Conservation (phyloP, 2,113 vertebrate species). For the Natator depressus region DNA sequence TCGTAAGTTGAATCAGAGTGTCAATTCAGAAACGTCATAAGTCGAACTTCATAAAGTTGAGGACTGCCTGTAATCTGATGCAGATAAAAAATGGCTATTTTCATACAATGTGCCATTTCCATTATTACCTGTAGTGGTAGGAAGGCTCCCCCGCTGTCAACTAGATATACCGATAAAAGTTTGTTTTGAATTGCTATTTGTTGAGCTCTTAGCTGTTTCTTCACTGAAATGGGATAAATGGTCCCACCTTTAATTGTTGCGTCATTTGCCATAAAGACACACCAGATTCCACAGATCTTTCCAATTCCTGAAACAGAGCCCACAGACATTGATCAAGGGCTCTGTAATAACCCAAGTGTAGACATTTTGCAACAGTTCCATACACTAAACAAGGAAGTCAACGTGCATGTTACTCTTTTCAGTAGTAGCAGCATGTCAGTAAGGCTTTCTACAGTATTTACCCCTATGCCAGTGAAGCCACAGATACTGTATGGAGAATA, state of each 20-base stretch:
- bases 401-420: accelerated
- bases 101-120: neutral
- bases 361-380: neutral
- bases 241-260: constrained; percentile 89
- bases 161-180: constrained; percentile 84
- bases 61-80: too few relatives aligned
- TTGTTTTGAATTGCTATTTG: constrained; percentile 87
- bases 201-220: constrained; percentile 88
- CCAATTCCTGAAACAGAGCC: constrained; percentile 78
- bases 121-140: constrained; percentile 84
- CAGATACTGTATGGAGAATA: neutral
- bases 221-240: constrained; percentile 85
- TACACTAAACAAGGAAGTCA: accelerated
- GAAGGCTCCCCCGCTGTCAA: constrained; percentile 87
- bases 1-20: too few relatives aligned
- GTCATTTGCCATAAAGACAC: constrained; percentile 84
- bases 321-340: neutral
- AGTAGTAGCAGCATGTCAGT: neutral
- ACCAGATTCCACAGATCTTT: constrained; percentile 86
- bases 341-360: neutral
- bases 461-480: neutral
- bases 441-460: neutral
- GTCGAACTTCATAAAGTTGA: too few relatives aligned
- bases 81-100: accelerated
- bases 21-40: too few relatives aligned